phyloP scores from a whole-genome alignment of 1,140 invertebrate genomes.

The Varroa destructor region DNA sequence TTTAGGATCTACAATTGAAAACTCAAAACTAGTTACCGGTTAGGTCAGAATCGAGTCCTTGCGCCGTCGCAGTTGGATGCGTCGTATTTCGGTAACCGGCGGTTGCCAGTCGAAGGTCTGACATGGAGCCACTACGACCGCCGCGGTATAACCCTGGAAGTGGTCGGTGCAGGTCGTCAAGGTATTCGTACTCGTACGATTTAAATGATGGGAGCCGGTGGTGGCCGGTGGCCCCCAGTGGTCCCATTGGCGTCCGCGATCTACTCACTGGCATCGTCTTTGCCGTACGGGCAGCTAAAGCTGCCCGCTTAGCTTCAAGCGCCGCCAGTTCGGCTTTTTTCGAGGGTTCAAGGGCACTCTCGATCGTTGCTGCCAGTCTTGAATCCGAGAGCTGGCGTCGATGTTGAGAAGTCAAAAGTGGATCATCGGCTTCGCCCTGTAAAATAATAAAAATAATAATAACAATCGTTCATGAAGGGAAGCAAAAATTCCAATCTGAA shows the following conservation, averaged over 20 bases:
- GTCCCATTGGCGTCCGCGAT: constrained; percentile 15
- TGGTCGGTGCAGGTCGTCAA: constrained; percentile 39
- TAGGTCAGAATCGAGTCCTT: constrained; percentile 38
- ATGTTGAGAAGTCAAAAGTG: constrained; percentile 37
- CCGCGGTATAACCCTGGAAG: constrained; percentile 33
- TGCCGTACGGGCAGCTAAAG: constrained; percentile 12
- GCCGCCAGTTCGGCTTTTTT: constrained; percentile 30
- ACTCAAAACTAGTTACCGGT: not conserved
- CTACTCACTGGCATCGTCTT: constrained; percentile 37
- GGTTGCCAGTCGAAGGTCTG: constrained; percentile 26
- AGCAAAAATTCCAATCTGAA: not conserved
- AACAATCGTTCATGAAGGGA: not conserved
- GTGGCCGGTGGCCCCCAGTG: constrained; percentile 31
- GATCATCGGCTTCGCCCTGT: constrained; percentile 27
- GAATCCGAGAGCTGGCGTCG: constrained; percentile 45
- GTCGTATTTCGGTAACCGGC: constrained; percentile 29
- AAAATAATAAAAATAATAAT: not conserved
- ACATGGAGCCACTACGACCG: constrained; percentile 13
- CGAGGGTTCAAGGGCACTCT: constrained; percentile 39
- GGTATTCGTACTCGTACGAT: constrained; percentile 43
- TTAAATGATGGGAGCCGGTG: constrained; percentile 41
- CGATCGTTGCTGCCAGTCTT: constrained; percentile 44
- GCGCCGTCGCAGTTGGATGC: constrained; percentile 22
- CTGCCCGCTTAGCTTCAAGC: constrained; percentile 21
- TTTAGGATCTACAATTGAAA: too few species aligned